These are phyloP conservation scores for Chrysolina oricalcia DNA, from an alignment of 2,888 invertebrate species.

Conservation along the genomic window DNA sequence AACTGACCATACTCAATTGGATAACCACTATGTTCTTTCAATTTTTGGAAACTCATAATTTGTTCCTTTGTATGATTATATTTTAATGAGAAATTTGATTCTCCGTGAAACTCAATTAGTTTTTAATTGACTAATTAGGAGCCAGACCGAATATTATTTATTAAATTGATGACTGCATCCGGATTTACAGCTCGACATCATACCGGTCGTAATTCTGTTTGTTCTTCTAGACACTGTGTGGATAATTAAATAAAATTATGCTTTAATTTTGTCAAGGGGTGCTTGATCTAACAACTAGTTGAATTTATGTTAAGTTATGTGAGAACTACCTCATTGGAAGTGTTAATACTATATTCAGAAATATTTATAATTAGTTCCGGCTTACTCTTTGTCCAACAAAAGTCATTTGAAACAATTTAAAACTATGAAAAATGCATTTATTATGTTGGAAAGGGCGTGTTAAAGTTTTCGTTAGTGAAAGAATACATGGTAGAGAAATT, in stretches of 20 bases:
- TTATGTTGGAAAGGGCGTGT: too few relatives aligned
- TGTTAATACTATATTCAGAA: not conserved
- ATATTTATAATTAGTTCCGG: not conserved
- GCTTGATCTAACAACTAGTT: not conserved
- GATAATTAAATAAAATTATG: not conserved
- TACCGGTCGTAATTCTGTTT: conserved; percentile 24
- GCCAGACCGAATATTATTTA: conserved; percentile 20
- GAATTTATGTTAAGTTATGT: not conserved
- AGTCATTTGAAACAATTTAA: not conserved
- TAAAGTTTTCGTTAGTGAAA: too few relatives aligned
- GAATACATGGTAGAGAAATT: too few relatives aligned
- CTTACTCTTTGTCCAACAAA: not conserved
- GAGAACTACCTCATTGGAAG: not conserved
- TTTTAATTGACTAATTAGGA: conserved; percentile 27
- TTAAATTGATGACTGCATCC: conserved; percentile 25
- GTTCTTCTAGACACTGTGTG: not conserved
- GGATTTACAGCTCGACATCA: conserved; percentile 5
- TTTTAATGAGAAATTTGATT: not conserved
- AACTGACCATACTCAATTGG: not conserved
- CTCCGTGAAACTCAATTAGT: conserved; percentile 25
- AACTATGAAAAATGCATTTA: not conserved
- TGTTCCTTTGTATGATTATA: not conserved
- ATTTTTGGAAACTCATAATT: not conserved
- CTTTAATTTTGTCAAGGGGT: not conserved
- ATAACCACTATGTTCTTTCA: not conserved